These are phyloP conservation scores for Onychostruthus taczanowskii DNA, from an alignment of 2,113 vertebrate species.

Conservation along the genomic window DNA sequence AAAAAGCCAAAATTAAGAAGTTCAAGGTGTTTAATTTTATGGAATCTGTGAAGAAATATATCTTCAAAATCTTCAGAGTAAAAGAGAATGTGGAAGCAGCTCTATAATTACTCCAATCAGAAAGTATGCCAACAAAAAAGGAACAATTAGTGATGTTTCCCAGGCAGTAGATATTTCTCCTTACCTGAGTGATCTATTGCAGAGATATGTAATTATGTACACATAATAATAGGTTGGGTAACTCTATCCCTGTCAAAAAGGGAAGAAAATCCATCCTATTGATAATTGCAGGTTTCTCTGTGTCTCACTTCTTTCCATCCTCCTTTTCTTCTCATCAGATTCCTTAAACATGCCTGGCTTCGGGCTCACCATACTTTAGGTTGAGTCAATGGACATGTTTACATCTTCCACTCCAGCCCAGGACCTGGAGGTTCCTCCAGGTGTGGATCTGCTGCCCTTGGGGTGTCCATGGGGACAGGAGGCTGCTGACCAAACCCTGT, in stretches of 20 bases:
- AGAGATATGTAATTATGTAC: conserved; percentile 75
- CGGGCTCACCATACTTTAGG: conserved; percentile 16
- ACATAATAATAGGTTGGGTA: conserved; percentile 71
- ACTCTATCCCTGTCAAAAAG: conserved; percentile 66
- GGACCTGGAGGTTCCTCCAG: not conserved
- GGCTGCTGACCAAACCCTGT: not conserved
- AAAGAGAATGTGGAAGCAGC: conserved; percentile 15
- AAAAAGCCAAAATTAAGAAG: not conserved
- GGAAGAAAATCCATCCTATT: conserved; percentile 72
- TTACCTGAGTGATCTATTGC: conserved; percentile 57
- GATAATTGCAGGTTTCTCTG: conserved; percentile 74
- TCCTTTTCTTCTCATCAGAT: not conserved
- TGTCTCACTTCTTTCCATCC: conserved; percentile 44
- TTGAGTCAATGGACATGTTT: not conserved
- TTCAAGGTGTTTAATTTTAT: not conserved
- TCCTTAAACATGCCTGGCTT: conserved; percentile 30
- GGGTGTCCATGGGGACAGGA: not conserved
- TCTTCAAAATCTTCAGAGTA: conserved; percentile 28
- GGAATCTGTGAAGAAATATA: conserved; percentile 35
- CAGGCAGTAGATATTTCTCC: conserved; percentile 67
- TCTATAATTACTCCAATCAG: conserved; percentile 69
- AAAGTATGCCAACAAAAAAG: conserved; percentile 65
- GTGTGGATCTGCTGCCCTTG: not conserved
- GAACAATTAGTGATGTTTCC: conserved; percentile 67
- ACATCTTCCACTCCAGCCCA: not conserved